Evolutionary conservation across 2,888 invertebrate genomes (phyloP), one percentile per base, ranked within the genome.

Genomic region (Cheiracanthium punctorium): DNA sequence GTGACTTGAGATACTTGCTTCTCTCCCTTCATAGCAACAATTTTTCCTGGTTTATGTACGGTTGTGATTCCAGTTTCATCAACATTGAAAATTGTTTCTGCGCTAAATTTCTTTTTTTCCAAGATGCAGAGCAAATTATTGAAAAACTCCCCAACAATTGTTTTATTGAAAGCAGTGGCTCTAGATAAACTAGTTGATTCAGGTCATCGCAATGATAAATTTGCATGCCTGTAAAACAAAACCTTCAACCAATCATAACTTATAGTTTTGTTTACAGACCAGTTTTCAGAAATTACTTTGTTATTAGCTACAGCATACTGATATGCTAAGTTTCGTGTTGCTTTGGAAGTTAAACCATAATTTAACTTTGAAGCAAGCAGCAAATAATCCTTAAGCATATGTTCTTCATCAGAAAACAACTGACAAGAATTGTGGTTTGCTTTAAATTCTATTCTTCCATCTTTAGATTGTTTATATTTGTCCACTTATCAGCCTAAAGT

Each of bases 101-200:
- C 7, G 5, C 67, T 32, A 70, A 37, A 33, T 33, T 70, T 20
- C 20, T 70, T 33, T 32, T 32, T 70, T 12, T n/a, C 20, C 14
- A 32, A 33, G 20, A 37, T 20, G n/a, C 37, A 17, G n/a, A 12
- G n/a, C 70, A 70, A 70, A 32, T 70, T 70, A n/a, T 12, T 32
- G 33, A 70, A 70, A 17, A 70, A 70, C 30, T 67, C 67, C 14
- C 29, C 30, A 30, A 67, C 24, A 24, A 24, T 67, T 28, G 67
- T 67, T 28, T 17, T 28, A 28, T 67, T 67, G 17, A 29, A 67
- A 29, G 67, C 67, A 67, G 67, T 67, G 67, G 67, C 67, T 30
- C 67, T 28, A 17, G 67, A 67, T 8, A 67, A 30, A 67, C 29
- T 67, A 29, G 67, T 67, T 52, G 37, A 37, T 37, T 37, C 37